phyloP scores from a whole-genome alignment of 2,888 invertebrate genomes.

The Amphipoea oculea region DNA sequence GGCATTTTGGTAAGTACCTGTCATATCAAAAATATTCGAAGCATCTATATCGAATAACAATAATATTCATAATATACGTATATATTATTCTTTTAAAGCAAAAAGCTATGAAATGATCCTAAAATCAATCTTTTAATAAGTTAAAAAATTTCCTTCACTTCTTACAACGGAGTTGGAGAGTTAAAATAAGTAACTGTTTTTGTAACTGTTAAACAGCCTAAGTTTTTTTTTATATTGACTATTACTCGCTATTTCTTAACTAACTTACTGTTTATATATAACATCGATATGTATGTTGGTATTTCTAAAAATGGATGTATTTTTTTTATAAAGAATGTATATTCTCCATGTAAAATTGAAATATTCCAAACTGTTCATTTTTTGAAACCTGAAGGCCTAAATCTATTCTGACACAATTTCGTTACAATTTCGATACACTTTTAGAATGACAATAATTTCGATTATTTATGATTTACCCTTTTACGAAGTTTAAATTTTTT shows the following conservation, averaged over 20 bases:
- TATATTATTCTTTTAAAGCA: slow-evolving; percentile 79
- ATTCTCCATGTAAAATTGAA: slow-evolving; percentile 75
- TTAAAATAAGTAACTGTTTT: slow-evolving; percentile 69
- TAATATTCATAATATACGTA: slow-evolving; percentile 78
- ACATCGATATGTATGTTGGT: slow-evolving; percentile 91
- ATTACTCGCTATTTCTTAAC: slow-evolving; percentile 82
- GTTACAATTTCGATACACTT: slow-evolving; percentile 80
- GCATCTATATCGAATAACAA: slow-evolving; percentile 72
- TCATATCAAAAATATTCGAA: slow-evolving; percentile 63
- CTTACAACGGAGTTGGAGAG: slow-evolving; percentile 64
- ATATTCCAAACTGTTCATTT: slow-evolving; percentile 75
- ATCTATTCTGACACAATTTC: slow-evolving; percentile 79
- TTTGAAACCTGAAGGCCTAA: slow-evolving; percentile 76
- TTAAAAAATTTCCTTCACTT: slow-evolving; percentile 64
- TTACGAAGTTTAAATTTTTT: slow-evolving; percentile 72
- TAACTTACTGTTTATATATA: slow-evolving; percentile 86
- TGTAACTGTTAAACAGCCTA: slow-evolving; percentile 88
- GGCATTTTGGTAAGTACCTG: slow-evolving; percentile 28
- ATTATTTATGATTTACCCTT: slow-evolving; percentile 82
- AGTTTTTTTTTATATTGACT: slow-evolving; percentile 85
- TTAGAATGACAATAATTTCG: slow-evolving; percentile 81
- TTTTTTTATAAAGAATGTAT: slow-evolving; percentile 72
- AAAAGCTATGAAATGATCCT: slow-evolving; percentile 75
- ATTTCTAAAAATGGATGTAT: slow-evolving; percentile 85
- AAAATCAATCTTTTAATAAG: slow-evolving; percentile 65